Conservation (phyloP, 2,888 invertebrate genomes). For the Cephus spinipes region DNA sequence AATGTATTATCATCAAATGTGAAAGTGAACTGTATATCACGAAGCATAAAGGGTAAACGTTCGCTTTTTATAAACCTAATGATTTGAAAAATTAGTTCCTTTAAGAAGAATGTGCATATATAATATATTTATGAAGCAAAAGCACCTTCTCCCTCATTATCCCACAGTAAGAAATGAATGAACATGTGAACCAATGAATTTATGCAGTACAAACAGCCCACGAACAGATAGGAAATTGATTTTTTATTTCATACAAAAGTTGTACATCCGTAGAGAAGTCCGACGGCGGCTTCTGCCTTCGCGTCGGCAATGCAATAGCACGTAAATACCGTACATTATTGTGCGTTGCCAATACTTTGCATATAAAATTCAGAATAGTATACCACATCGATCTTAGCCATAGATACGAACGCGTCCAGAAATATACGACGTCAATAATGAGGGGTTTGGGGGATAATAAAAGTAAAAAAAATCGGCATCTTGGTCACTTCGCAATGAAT, state of each 20-base stretch:
- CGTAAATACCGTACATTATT: not conserved
- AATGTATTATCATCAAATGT: not conserved
- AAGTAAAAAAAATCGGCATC: conserved; percentile 25
- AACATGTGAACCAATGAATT: not conserved
- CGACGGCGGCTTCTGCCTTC: conserved; percentile 7
- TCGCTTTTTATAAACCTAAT: conserved; percentile 14
- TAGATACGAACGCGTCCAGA: conserved; percentile 34
- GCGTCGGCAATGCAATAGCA: conserved; percentile 16
- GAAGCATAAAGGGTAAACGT: conserved; percentile 2
- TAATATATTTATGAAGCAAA: not conserved
- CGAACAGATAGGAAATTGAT: conserved; percentile 38
- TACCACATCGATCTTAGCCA: conserved; percentile 35
- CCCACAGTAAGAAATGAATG: not conserved
- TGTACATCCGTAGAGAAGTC: conserved; percentile 38
- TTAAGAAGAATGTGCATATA: conserved; percentile 1
- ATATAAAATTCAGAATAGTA: conserved; percentile 46
- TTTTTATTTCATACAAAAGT: conserved; percentile 51
- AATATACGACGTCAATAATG: conserved; percentile 33
- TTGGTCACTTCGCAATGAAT: conserved; percentile 27
- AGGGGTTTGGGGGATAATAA: not conserved
- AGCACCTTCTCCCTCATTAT: not conserved
- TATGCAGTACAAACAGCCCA: conserved; percentile 1
- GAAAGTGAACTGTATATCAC: not conserved
- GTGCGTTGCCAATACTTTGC: conserved; percentile 23
- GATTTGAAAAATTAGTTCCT: conserved; percentile 8